phyloP scores from a whole-genome alignment of 2,888 invertebrate species.

The Morpho helenor region DNA sequence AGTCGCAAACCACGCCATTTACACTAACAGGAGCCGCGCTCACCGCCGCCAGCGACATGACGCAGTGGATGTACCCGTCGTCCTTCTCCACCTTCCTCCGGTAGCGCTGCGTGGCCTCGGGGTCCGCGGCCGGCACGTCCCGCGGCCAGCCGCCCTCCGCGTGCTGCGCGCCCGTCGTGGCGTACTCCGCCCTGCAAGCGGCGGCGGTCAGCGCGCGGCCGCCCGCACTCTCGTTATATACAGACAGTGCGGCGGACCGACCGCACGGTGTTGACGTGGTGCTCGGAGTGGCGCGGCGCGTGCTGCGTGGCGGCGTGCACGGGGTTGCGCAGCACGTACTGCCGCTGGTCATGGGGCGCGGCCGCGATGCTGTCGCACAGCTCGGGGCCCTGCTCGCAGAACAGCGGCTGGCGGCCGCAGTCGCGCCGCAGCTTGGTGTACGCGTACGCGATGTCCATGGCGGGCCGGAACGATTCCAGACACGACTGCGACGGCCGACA shows the following conservation, averaged over 20 bases:
- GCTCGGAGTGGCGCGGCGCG: slow-evolving; percentile 53
- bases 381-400: slow-evolving; percentile 63
- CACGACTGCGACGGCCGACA: too few species aligned
- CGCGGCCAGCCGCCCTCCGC: slow-evolving; percentile 92
- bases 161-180: slow-evolving; percentile 81
- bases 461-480: not conserved
- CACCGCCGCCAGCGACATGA: slow-evolving; percentile 71
- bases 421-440: slow-evolving; percentile 63
- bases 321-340: slow-evolving; percentile 74
- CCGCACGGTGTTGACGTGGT: slow-evolving; percentile 79
- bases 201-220: too few species aligned
- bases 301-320: slow-evolving; percentile 70
- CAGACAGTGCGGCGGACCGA: slow-evolving; percentile 18
- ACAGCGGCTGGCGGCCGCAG: slow-evolving; percentile 72
- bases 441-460: slow-evolving; percentile 51
- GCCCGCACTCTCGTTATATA: too few species aligned
- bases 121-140: slow-evolving; percentile 81
- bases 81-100: slow-evolving; percentile 90
- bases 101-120: slow-evolving; percentile 86
- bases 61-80: slow-evolving; percentile 84
- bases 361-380: slow-evolving; percentile 55
- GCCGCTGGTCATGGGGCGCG: slow-evolving; percentile 48
- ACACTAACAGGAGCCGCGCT: slow-evolving; percentile 12
- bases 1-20: not conserved
- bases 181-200: slow-evolving; percentile 73